phyloP scores from a whole-genome alignment of 2,797 vertebrate species.

The Epinephelus malabaricus region DNA sequence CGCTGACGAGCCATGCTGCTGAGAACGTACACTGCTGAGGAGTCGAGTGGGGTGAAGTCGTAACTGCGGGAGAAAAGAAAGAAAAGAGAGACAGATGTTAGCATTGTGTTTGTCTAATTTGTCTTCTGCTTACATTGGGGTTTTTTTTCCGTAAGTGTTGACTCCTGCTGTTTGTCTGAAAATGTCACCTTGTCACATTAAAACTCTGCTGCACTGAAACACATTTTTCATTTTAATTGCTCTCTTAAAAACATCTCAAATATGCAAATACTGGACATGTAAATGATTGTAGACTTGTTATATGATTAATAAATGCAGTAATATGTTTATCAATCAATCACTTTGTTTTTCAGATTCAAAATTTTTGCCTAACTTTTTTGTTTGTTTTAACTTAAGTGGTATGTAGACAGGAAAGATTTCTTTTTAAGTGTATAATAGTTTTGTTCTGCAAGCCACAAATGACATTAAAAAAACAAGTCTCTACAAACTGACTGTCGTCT shows the following conservation, averaged over 20 bases:
- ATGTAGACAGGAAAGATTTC: too few species aligned
- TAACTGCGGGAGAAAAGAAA: conserved; percentile 84
- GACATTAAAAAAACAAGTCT: background rate
- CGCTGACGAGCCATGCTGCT: conserved; percentile 99
- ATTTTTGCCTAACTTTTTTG: background rate
- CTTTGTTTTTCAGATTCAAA: background rate
- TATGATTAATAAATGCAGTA: background rate
- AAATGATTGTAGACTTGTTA: background rate
- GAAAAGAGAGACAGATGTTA: background rate
- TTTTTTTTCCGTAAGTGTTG: background rate
- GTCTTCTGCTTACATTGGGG: background rate
- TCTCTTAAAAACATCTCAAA: background rate
- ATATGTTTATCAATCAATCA: background rate
- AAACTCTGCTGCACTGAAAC: background rate
- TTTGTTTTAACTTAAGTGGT: background rate
- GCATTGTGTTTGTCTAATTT: background rate
- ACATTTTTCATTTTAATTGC: background rate
- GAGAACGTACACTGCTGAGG: conserved; percentile 97
- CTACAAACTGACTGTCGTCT: too few species aligned
- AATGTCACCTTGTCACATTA: background rate
- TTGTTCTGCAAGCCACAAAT: background rate
- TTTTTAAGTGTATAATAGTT: background rate
- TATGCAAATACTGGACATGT: background rate
- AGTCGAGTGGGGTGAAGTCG: conserved; percentile 98
- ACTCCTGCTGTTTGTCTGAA: background rate